Evolutionary conservation across 2,797 vertebrate species (phyloP), one percentile per base, ranked within the genome.

Genomic region (Tragopan temminckii): DNA sequence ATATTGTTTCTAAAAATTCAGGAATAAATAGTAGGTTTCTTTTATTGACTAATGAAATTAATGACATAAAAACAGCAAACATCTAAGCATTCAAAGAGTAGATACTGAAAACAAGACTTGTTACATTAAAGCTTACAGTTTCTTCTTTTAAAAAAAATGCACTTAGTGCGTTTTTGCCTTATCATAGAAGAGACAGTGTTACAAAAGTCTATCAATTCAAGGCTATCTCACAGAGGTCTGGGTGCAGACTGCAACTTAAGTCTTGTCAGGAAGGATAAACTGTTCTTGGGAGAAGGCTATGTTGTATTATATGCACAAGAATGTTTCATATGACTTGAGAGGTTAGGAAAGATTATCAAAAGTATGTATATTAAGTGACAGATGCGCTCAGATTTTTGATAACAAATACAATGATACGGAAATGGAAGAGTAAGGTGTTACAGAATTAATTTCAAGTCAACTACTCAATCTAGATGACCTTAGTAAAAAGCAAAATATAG

Each of bases 191-290:
- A 27, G 83, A 74, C 43, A 89, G 80, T 9, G 0, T 87, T 92
- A 90, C 85, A 90, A 94, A 96, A 95, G 76, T 78, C 72, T 64
- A 95, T 95, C 92, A 92, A 52, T 74, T 91, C 85, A 69, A 87
- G 78, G 50, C 81, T 92, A 52, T 90, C 80, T 86, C 42, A 27
- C 48, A 84, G 68, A 94, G 80, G 91, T 91, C 71, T 68, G 63
- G 67, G 77, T 91, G 78, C 91, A 92, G 89, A 66, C 74, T 57
- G 83, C 82, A 94, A 92, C 92, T 93, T 88, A 84, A 88, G 68
- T 36, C 59, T 40, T 84, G 53, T 46, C 68, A 91, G 66, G 80
- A 94, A 89, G 85, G 67, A 94, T 76, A 93, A 94, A 94, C 91
- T 80, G 77, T 10, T 95, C 92, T 76, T 93, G 87, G 66, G 91